Conservation (phyloP, 2,797 vertebrate genomes). For the Ispidina lecontei region DNA sequence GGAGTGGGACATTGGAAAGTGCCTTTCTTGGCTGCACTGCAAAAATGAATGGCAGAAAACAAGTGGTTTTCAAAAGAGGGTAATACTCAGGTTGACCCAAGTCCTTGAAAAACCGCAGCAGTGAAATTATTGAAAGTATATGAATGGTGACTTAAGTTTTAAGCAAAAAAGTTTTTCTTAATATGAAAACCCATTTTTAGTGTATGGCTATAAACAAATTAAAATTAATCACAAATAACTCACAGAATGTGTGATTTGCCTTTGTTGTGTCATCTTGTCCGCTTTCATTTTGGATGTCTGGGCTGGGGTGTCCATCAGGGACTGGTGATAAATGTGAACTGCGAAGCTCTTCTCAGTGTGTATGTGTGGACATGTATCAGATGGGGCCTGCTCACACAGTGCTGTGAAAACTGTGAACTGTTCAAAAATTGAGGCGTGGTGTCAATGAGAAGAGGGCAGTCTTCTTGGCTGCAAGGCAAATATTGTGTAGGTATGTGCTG, state of each 20-base stretch:
- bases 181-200: constrained; percentile 65
- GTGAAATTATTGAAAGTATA: constrained; percentile 27
- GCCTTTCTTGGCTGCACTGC: not conserved
- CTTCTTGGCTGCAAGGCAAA: not conserved
- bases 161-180: constrained; percentile 37
- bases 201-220: constrained; percentile 76
- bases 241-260: constrained; percentile 53
- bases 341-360: not conserved
- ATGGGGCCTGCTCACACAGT: not conserved
- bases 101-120: constrained; percentile 42
- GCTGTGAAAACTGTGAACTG: not conserved
- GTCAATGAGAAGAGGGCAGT: not conserved
- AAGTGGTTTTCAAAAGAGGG: not conserved
- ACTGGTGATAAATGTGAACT: not conserved
- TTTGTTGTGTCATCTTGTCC: constrained; percentile 58
- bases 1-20: not conserved
- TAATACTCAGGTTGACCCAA: constrained; percentile 16
- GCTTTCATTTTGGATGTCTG: constrained; percentile 8
- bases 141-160: constrained; percentile 40
- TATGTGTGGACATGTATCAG: not conserved
- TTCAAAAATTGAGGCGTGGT: accelerated
- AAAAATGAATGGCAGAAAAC: not conserved
- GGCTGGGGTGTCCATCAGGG: not conserved
- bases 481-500: not conserved
- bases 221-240: constrained; percentile 74